These are phyloP conservation scores for Gambusia holbrooki DNA, from an alignment of 2,113 vertebrate genomes.

Conservation along the genomic window DNA sequence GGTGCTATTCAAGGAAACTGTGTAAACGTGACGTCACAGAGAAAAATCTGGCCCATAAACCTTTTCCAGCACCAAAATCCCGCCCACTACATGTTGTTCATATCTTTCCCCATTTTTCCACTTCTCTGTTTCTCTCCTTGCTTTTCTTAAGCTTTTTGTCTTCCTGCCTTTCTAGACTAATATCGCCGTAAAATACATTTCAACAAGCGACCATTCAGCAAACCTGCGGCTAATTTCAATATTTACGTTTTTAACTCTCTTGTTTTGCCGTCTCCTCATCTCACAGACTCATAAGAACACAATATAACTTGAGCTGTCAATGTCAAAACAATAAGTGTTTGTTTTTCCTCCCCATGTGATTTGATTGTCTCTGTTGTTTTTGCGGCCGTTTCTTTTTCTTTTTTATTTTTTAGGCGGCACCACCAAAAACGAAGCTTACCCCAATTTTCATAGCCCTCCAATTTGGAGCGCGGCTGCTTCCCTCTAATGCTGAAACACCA, in stretches of 20 bases:
- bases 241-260: not conserved
- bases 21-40: slow-evolving; percentile 81
- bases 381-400: slow-evolving; percentile 42
- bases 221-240: slow-evolving; percentile 16
- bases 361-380: slow-evolving; percentile 35
- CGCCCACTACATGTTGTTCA: slow-evolving; percentile 70
- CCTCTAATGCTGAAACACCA: slow-evolving; percentile 75
- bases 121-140: slow-evolving; percentile 8
- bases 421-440: slow-evolving; percentile 64
- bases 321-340: slow-evolving; percentile 45
- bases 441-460: slow-evolving; percentile 65
- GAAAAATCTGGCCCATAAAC: slow-evolving; percentile 67
- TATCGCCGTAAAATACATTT: slow-evolving; percentile 42
- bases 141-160: slow-evolving; percentile 33
- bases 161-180: slow-evolving; percentile 18
- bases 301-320: slow-evolving; percentile 13
- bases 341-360: slow-evolving; percentile 40
- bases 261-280: not conserved
- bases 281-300: not conserved
- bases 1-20: slow-evolving; percentile 85
- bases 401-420: slow-evolving; percentile 48
- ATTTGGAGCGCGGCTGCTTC: slow-evolving; percentile 48
- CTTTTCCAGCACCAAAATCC: slow-evolving; percentile 74
- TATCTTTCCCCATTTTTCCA: slow-evolving; percentile 39
- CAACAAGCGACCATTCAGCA: slow-evolving; percentile 15